Percentiles rank a stretch among this genome's conserved stretches.
phyloP scores from a whole-genome alignment of 2,888 invertebrate genomes.

The Melanophora roralis region DNA sequence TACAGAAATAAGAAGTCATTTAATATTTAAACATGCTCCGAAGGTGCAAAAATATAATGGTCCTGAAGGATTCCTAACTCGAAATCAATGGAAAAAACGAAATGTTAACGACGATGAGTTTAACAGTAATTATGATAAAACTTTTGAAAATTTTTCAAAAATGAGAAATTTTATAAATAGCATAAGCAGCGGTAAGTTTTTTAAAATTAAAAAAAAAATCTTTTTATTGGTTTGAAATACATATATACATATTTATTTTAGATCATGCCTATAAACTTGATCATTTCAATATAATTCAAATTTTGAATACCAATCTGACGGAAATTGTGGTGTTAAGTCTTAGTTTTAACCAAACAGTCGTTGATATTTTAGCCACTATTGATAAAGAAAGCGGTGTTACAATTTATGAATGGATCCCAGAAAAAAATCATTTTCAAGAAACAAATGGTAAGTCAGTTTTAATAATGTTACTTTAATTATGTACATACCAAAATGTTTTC shows the following conservation, averaged over 20 bases:
- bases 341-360: constrained; percentile 5
- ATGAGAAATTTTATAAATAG: constrained; percentile 64
- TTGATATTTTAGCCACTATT: constrained; percentile 67
- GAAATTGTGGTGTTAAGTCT: constrained; percentile 25
- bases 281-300: constrained; percentile 70
- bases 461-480: no score
- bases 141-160: constrained; percentile 40
- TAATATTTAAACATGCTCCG: constrained; percentile 69
- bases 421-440: constrained; percentile 63
- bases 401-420: constrained; percentile 68
- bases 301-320: constrained; percentile 59
- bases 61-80: constrained; percentile 25
- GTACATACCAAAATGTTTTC: no score
- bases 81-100: constrained; percentile 42
- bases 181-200: constrained; percentile 62
- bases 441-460: constrained; percentile 69
- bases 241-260: constrained; percentile 46
- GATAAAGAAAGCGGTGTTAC: constrained; percentile 52
- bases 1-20: constrained; percentile 65
- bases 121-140: not conserved
- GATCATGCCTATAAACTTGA: constrained; percentile 65
- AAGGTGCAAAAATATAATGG: constrained; percentile 67
- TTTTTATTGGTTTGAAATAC: not conserved
- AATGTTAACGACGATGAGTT: not conserved
- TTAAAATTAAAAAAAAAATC: not conserved